These are phyloP conservation scores for Ia io DNA, from an alignment of 2,113 vertebrate genomes.

Conservation along the genomic window DNA sequence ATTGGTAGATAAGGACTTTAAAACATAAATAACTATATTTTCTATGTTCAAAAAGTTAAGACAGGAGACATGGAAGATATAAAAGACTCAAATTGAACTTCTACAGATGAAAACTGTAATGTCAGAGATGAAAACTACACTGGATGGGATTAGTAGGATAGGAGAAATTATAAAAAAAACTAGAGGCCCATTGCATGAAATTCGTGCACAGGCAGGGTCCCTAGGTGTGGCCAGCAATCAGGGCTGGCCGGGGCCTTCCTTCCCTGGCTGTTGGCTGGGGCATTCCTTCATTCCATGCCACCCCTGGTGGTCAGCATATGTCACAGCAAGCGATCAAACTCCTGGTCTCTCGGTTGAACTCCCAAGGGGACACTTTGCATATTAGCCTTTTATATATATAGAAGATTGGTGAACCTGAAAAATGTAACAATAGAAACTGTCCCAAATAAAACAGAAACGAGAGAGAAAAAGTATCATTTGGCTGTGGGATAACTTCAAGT, in stretches of 20 bases:
- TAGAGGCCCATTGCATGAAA: too few species aligned
- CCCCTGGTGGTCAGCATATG: too few species aligned
- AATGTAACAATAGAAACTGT: not conserved
- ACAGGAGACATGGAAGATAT: not conserved
- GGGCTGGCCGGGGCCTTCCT: too few species aligned
- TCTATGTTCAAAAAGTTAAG: not conserved
- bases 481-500: not conserved
- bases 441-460: not conserved
- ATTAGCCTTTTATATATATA: too few species aligned
- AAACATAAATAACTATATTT: not conserved
- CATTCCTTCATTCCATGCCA: too few species aligned
- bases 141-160: not conserved
- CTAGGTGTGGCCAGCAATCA: too few species aligned
- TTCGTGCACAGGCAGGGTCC: too few species aligned
- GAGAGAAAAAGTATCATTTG: not conserved
- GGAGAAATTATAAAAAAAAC: not conserved
- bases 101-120: not conserved
- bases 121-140: not conserved
- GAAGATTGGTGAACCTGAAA: not conserved
- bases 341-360: too few species aligned
- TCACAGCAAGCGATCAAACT: too few species aligned
- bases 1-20: not conserved
- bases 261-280: too few species aligned
- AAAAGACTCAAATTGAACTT: not conserved
- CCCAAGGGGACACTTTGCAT: too few species aligned